Evolutionary conservation across 64 coral and sea anemone genomes (phyloP).

Genomic region (Actinia equina): DNA sequence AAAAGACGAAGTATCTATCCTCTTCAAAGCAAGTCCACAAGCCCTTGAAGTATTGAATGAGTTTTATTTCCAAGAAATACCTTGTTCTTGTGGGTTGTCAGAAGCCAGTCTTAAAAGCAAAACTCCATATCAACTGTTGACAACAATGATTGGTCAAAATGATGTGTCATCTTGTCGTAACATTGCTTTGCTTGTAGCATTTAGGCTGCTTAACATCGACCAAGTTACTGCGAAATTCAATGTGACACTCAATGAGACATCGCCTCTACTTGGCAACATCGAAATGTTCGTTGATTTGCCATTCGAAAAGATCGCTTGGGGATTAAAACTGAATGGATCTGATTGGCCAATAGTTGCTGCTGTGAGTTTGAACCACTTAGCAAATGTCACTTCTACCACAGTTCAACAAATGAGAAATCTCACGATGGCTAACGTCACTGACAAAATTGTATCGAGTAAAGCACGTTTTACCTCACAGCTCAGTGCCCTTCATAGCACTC

Average conservation of each 20-base stretch:
- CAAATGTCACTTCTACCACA: neutral
- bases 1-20: constrained; percentile 32
- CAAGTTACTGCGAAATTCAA: constrained; percentile 50
- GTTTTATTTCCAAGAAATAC: constrained; percentile 62
- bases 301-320: constrained; percentile 70
- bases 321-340: constrained; percentile 35
- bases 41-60: constrained; percentile 49
- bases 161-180: constrained; percentile 48
- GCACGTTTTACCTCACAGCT: neutral
- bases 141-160: constrained; percentile 50
- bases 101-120: constrained; percentile 7
- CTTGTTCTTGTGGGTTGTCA: constrained; percentile 35
- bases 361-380: constrained; percentile 9
- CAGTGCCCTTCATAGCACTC: neutral
- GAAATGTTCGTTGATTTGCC: constrained; percentile 41
- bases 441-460: neutral
- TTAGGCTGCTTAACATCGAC: constrained; percentile 19
- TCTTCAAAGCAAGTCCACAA: constrained; percentile 40
- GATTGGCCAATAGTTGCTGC: constrained; percentile 73
- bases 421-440: constrained; percentile 15
- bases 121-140: constrained; percentile 26
- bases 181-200: constrained; percentile 46
- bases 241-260: constrained; percentile 33
- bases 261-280: constrained; percentile 35
- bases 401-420: neutral